Evolutionary conservation across 2,797 vertebrate genomes (phyloP).

Genomic region (Pelodytes ibericus): DNA sequence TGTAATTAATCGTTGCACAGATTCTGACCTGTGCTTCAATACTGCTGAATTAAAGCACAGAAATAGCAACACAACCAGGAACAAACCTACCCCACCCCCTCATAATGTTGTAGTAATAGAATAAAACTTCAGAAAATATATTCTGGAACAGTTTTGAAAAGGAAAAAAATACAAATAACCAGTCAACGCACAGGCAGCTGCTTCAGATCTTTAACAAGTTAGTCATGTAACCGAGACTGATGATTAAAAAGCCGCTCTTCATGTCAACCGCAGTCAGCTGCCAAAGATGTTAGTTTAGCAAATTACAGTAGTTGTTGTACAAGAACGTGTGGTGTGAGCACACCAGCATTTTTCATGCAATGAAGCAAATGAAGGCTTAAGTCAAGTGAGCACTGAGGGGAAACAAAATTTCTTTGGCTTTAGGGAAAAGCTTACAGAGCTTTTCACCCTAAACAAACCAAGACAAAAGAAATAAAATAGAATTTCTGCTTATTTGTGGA

Average conservation of each 20-base stretch:
- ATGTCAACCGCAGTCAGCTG: conserved; percentile 30
- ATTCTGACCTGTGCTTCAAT: conserved; percentile 68
- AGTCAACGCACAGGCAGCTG: conserved; percentile 15
- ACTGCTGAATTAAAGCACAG: conserved; percentile 67
- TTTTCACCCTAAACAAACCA: too few relatives aligned
- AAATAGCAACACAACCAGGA: conserved; percentile 47
- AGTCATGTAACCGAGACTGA: conserved; percentile 35
- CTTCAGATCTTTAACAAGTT: conserved; percentile 47
- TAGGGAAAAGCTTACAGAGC: neutral
- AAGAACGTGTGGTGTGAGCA: neutral
- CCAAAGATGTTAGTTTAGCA: conserved; percentile 43
- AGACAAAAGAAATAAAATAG: too few relatives aligned
- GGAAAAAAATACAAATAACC: conserved; percentile 7
- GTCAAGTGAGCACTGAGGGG: neutral
- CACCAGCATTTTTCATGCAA: neutral
- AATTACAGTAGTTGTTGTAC: conserved; percentile 33
- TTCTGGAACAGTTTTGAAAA: conserved; percentile 17
- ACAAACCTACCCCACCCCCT: conserved; percentile 13
- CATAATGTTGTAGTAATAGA: conserved; percentile 21
- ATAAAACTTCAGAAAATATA: conserved; percentile 22
- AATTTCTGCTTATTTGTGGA: too few relatives aligned
- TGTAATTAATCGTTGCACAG: conserved; percentile 68
- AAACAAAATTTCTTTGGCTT: neutral
- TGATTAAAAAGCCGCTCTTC: conserved; percentile 46
- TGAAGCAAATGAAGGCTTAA: conserved; percentile 2